Evolutionary conservation across 2,888 invertebrate genomes (phyloP).

Genomic region (Cosmia pyralina): DNA sequence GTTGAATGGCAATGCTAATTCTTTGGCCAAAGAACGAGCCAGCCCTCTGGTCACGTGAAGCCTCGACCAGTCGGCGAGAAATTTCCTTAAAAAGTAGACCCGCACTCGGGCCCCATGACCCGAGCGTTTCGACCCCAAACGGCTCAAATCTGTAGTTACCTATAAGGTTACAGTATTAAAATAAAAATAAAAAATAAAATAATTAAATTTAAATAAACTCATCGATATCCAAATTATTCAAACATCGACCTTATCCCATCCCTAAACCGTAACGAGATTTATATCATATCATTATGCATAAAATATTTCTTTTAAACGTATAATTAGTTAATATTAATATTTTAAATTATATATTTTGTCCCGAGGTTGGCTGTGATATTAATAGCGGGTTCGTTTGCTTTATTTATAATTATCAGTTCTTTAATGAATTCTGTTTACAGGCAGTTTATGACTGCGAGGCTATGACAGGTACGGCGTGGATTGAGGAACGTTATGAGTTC

Average conservation of each 20-base stretch:
- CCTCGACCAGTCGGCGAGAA: no score
- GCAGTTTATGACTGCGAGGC: constrained; percentile 36
- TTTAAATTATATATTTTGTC: constrained; percentile 85
- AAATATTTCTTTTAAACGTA: constrained; percentile 90
- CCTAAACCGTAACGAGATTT: constrained; percentile 84
- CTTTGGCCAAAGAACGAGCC: no score
- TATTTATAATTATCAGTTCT: constrained; percentile 69
- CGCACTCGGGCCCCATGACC: no score
- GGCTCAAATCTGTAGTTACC: no score
- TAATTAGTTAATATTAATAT: constrained; percentile 90
- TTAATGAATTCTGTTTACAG: constrained; percentile 67
- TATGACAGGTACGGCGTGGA: constrained; percentile 48
- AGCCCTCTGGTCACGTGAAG: no score
- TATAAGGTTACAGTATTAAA: no score
- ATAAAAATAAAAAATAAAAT: no score
- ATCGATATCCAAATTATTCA: constrained; percentile 44
- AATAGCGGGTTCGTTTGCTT: constrained; percentile 75
- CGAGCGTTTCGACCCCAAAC: no score
- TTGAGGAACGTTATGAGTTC: constrained; percentile 47
- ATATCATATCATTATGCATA: constrained; percentile 90
- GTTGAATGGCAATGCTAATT: no score
- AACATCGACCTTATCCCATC: constrained; percentile 69
- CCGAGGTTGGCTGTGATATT: constrained; percentile 71
- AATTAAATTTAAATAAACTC: neutral
- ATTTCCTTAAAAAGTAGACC: no score